phyloP scores from a whole-genome alignment of 2,888 invertebrate species.

The Galeopsomyia nigrocyanea region DNA sequence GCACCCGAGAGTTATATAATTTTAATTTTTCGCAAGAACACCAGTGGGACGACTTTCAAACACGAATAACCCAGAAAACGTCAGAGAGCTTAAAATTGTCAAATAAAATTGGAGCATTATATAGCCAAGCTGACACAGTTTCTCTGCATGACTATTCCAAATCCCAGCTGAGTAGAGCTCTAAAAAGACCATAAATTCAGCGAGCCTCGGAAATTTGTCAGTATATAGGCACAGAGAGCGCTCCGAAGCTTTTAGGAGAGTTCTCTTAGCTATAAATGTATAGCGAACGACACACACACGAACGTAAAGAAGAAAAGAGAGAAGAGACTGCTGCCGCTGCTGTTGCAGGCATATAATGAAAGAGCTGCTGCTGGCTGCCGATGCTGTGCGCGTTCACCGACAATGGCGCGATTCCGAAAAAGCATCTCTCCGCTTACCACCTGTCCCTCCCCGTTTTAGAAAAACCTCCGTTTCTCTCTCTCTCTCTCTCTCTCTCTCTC shows the following conservation, averaged over 20 bases:
- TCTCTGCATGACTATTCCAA: background rate
- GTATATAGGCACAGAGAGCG: constrained; percentile 1
- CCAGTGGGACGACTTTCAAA: background rate
- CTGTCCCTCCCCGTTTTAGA: constrained; percentile 56
- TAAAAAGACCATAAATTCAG: constrained; percentile 59
- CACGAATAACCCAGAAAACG: too few species aligned
- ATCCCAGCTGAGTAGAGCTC: background rate
- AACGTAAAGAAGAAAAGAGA: constrained; percentile 3
- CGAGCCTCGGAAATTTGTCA: constrained; percentile 63
- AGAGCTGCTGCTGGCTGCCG: constrained; percentile 27
- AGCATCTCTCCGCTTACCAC: constrained; percentile 58
- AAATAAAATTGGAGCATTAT: too few species aligned
- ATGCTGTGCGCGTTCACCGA: background rate
- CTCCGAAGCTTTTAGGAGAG: constrained; percentile 2
- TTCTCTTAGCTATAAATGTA: background rate
- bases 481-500: constrained; percentile 1
- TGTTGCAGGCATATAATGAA: constrained; percentile 13
- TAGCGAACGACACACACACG: constrained; percentile 4
- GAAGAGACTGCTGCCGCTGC: constrained; percentile 20
- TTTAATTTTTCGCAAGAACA: background rate
- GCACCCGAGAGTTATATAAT: background rate
- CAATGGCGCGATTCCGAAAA: constrained; percentile 31
- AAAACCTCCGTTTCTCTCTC: constrained; percentile 36
- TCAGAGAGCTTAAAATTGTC: too few species aligned
- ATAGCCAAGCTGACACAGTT: constrained; percentile 31